Evolutionary conservation across 2,888 invertebrate species (phyloP).

Genomic region (Catocala sponsa): DNA sequence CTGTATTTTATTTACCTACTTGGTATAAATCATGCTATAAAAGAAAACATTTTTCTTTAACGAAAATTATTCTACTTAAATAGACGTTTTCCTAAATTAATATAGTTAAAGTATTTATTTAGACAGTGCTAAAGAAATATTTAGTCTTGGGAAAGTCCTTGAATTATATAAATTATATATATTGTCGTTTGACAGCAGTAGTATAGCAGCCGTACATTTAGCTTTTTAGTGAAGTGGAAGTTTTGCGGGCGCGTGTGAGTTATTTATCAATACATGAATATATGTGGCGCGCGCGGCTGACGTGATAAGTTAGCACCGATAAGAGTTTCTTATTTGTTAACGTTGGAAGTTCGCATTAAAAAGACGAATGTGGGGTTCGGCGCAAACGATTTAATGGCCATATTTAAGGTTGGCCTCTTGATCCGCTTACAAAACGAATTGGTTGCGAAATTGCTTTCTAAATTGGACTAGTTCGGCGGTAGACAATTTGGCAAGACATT

Average conservation of each 20-base stretch:
- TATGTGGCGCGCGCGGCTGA: slow-evolving; percentile 46
- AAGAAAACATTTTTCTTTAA: too few species aligned
- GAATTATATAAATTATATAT: not conserved
- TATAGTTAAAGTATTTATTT: not conserved
- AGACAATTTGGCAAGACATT: slow-evolving; percentile 88
- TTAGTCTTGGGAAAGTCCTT: not conserved
- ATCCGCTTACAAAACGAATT: slow-evolving; percentile 86
- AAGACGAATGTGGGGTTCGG: slow-evolving; percentile 73
- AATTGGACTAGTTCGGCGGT: slow-evolving; percentile 86
- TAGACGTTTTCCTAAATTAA: not conserved
- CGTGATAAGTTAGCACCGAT: slow-evolving; percentile 60
- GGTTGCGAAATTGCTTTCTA: slow-evolving; percentile 87
- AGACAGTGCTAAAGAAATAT: not conserved
- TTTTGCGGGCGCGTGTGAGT: slow-evolving; percentile 4
- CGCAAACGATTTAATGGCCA: slow-evolving; percentile 80
- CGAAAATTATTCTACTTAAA: too few species aligned
- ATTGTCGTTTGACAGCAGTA: not conserved
- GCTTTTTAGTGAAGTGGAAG: slow-evolving; percentile 2
- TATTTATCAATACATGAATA: slow-evolving; percentile 15
- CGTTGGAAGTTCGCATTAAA: slow-evolving; percentile 69
- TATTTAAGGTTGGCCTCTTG: slow-evolving; percentile 84
- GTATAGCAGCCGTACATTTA: too few species aligned
- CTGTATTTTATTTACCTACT: too few species aligned
- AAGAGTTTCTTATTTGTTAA: slow-evolving; percentile 71
- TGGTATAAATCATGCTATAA: too few species aligned